Base-by-base conservation (phyloP, 1,140 invertebrate genomes). In the Propsilocerus akamusi region DNA sequence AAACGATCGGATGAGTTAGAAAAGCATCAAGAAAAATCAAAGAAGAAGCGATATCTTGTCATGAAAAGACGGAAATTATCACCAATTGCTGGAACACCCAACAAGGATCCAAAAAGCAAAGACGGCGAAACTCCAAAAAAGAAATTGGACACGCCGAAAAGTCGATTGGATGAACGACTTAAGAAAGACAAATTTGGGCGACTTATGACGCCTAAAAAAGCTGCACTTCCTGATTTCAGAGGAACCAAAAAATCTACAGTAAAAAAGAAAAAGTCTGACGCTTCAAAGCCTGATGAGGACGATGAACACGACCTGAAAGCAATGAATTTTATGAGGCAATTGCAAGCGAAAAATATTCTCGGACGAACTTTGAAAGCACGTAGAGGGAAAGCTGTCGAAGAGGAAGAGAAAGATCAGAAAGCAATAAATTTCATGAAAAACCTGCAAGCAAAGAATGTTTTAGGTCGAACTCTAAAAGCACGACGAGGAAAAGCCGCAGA, bases 41-140 rank as follows among this genome's bases (percentile, higher is more conserved):
- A 41, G 14, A 41, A 41, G 10, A 41, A 41, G 14, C 12, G 14
- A 20, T 14, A 14, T 5, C 17, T 17, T n/a, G 34, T 41, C 4
- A n/a, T 41, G 14, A 20, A 20, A 5, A 41, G 17, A 41, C 17
- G 34, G 22, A 20, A 20, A 0, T 48, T 65, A 23, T 65, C 63
- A 1, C 63, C 63, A 0, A 65, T 65, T 5, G 60, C 65, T 51
- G 63, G 63, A 1, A 65, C 63, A 0, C 63, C 63, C 1, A 65
- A 65, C 47, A 65, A 64, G 54, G 63, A 65, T 5, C 52, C 55
- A 10, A 25, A 51, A 7, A 20, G 22, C 10, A 41, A 41, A 5
- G 14, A 41, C 4, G 14, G 34, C 34, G 4, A 41, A 17, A 20
- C 34, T 41, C 10, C 12, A 41, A 41, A 20, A 41, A 5, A 41